Conservation (phyloP, 2,888 invertebrate species). For the Heliconius ismenius region DNA sequence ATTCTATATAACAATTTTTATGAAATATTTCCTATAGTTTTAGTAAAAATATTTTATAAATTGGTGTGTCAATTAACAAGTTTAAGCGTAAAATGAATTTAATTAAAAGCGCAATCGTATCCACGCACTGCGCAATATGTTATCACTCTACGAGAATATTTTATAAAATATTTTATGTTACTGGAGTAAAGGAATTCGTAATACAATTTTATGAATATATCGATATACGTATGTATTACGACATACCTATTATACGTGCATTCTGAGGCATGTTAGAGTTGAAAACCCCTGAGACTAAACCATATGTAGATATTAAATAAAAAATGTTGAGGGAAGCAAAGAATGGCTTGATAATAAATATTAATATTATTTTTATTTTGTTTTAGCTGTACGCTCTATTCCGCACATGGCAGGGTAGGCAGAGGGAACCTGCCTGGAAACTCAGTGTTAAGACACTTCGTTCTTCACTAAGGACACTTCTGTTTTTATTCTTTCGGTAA, state of each 20-base stretch:
- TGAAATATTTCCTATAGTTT: slow-evolving; percentile 2
- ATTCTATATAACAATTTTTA: not conserved
- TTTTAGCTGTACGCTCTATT: too few species aligned
- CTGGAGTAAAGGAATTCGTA: not conserved
- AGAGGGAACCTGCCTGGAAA: too few species aligned
- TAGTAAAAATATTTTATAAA: slow-evolving; percentile 11
- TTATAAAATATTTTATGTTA: not conserved
- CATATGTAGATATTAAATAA: not conserved
- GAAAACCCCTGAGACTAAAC: not conserved
- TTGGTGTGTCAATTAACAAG: slow-evolving; percentile 9
- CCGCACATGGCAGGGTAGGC: too few species aligned
- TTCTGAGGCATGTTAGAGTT: not conserved
- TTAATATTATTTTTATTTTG: too few species aligned
- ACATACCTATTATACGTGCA: not conserved
- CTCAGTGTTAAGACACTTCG: too few species aligned
- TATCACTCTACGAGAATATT: not conserved
- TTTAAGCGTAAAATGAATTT: slow-evolving; percentile 8
- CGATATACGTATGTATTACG: too few species aligned
- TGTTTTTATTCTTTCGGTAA: too few species aligned
- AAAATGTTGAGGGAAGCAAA: too few species aligned
- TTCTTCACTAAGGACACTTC: too few species aligned
- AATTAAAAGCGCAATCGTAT: slow-evolving; percentile 3
- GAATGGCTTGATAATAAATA: too few species aligned
- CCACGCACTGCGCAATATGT: not conserved
- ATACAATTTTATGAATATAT: not conserved